Base-by-base conservation (phyloP, 2,888 invertebrate species). In the Cylloceria caligata region DNA sequence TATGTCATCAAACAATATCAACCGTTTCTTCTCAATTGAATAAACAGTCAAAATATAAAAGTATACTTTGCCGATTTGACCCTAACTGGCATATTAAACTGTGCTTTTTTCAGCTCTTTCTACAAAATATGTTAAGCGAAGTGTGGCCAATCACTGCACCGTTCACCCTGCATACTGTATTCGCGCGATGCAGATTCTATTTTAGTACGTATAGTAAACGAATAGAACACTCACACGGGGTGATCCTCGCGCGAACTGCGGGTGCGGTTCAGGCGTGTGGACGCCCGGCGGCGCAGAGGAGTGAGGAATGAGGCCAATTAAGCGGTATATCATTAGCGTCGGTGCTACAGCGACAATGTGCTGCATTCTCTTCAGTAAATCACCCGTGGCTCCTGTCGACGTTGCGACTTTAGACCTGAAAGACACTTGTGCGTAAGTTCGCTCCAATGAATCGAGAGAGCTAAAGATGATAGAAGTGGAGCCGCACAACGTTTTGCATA, bases 231-330 rank as follows among this genome's bases (percentile, higher is more conserved):
- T 24, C 55, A 55, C 55, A 19, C 57, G 67, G 27, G 65, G 52
- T 74, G 65, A 78, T 74, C 74, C 78, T 34, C 64, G 69, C 2
- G 39, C 30, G 42, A 57, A 73, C 21, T 9, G 42, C 68, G 42
- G 84, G 60, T 64, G 75, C 84, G 84, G 81, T 84, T 72, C 80
- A 39, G 45, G 65, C 42, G 42, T 62, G 49, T 74, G 75, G 30
- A 75, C 42, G 34, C 55, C 47, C 64, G 69, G 21, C 55, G 39
- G 62, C 72, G 27, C 42, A 19, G 62, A 84, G 85, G 87, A 87
- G 90, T 89, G 91, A 90, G 88, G 88, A 91, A 91, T 88, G 89
- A 85, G 89, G 90, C 91, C 90, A 91, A 91, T 92, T 92, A 91
- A 90, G 90, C 89, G 86, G 89, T 90, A 89, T 89, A 90, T 90